Conservation (phyloP, 2,888 invertebrate genomes). For the Caenorhabditis sp. region DNA sequence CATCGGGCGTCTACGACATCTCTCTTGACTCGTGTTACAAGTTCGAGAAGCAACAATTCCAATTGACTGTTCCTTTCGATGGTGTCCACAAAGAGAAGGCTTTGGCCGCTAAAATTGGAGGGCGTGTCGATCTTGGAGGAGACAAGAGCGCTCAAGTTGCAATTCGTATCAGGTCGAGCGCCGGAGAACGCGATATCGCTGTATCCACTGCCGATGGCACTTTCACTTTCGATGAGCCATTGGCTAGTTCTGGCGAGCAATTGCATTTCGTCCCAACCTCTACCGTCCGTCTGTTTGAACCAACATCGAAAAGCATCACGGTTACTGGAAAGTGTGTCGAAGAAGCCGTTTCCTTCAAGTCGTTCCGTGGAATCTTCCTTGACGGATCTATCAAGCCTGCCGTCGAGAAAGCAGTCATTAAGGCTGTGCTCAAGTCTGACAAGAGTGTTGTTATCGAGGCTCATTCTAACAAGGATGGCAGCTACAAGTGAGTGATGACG, state of each 20-base stretch:
- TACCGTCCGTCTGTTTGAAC: constrained; percentile 73
- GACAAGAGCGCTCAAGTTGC: constrained; percentile 46
- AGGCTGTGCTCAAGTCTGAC: constrained; percentile 63
- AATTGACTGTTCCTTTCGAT: constrained; percentile 63
- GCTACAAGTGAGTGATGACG: constrained; percentile 34
- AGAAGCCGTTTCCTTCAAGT: constrained; percentile 65
- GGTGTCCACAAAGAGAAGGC: constrained; percentile 59
- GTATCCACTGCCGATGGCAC: constrained; percentile 53
- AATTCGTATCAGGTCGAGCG: constrained; percentile 39
- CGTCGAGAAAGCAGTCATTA: constrained; percentile 74
- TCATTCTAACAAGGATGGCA: constrained; percentile 88
- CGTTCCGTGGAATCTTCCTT: constrained; percentile 85
- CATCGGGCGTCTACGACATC: constrained; percentile 65
- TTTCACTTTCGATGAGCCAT: constrained; percentile 70
- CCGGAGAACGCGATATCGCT: constrained; percentile 67
- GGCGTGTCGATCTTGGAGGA: constrained; percentile 56
- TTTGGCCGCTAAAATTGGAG: constrained; percentile 54
- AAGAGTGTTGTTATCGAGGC: constrained; percentile 80
- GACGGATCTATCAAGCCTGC: constrained; percentile 87
- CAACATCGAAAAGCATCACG: constrained; percentile 64
- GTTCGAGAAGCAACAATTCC: constrained; percentile 64
- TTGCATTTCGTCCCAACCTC: constrained; percentile 67
- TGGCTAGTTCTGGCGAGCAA: constrained; percentile 53
- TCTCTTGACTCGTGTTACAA: constrained; percentile 68
- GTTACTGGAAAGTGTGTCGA: constrained; percentile 72